Percentiles rank a stretch among this genome's conserved stretches.
phyloP scores from a whole-genome alignment of 2,888 invertebrate genomes.

The Kuschelorhynchus macadamiae region DNA sequence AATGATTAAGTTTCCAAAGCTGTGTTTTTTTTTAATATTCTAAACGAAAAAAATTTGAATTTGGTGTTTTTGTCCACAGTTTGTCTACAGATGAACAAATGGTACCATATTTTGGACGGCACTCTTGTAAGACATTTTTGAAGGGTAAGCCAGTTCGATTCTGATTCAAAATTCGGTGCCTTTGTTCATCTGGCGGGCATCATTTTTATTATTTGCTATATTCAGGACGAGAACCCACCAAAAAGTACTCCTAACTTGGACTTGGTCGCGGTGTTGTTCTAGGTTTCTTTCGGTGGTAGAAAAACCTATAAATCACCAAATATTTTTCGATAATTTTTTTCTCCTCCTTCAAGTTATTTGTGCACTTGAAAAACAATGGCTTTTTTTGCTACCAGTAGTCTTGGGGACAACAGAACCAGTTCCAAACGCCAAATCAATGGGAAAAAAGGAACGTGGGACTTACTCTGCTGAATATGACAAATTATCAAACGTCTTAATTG shows the following conservation, averaged over 20 bases:
- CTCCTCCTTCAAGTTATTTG: slow-evolving; percentile 46
- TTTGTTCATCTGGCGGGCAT: too few species aligned
- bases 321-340: slow-evolving; percentile 55
- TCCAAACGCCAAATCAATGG: slow-evolving; percentile 7
- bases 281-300: slow-evolving; percentile 52
- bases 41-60: slow-evolving; percentile 50
- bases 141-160: too few species aligned
- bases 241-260: too few species aligned
- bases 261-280: too few species aligned
- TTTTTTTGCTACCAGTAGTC: slow-evolving; percentile 19
- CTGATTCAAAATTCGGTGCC: too few species aligned
- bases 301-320: slow-evolving; percentile 42
- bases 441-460: slow-evolving; percentile 34
- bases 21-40: slow-evolving; percentile 51
- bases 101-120: too few species aligned
- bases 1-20: slow-evolving; percentile 56
- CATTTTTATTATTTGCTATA: too few species aligned
- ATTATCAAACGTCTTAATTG: too few species aligned
- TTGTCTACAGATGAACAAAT: slow-evolving; percentile 9
- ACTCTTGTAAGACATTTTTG: too few species aligned
- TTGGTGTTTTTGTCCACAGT: neutral
- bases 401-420: slow-evolving; percentile 23
- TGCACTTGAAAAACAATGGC: slow-evolving; percentile 33
- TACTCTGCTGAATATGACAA: neutral
- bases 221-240: too few species aligned